Conservation (phyloP, 1,140 invertebrate species). For the Maniola jurtina region DNA sequence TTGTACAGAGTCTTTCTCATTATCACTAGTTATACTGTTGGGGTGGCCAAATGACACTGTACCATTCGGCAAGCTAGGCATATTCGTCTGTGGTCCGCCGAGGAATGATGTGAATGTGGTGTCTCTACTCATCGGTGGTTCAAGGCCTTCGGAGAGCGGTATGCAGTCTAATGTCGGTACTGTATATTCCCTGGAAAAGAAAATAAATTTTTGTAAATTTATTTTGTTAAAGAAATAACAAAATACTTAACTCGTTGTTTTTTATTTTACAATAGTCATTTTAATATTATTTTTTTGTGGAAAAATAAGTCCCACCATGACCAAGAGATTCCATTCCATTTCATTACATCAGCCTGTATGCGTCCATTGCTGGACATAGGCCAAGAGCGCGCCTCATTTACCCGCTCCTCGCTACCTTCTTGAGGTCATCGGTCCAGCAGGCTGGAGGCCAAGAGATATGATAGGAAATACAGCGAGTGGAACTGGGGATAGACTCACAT, state of each 20-base stretch:
- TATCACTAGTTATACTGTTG: constrained; percentile 31
- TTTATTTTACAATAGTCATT: too few species aligned
- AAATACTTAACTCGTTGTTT: too few species aligned
- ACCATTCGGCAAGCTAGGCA: constrained; percentile 52
- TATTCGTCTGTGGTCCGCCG: constrained; percentile 65
- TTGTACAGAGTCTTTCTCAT: constrained; percentile 30
- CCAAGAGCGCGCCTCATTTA: too few species aligned
- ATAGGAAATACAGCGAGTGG: background rate
- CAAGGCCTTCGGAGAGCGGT: constrained; percentile 68
- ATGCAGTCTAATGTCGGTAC: constrained; percentile 74
- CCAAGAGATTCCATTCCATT: too few species aligned
- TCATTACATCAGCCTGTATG: too few species aligned
- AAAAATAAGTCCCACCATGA: too few species aligned
- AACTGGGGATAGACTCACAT: constrained; percentile 60
- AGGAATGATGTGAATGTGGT: constrained; percentile 86
- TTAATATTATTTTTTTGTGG: too few species aligned
- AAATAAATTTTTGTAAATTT: background rate
- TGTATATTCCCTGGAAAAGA: constrained; percentile 65
- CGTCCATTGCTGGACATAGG: too few species aligned
- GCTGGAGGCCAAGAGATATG: too few species aligned
- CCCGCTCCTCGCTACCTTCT: too few species aligned
- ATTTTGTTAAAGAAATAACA: too few species aligned
- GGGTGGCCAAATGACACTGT: constrained; percentile 39
- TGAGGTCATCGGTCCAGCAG: background rate
- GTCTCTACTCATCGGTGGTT: constrained; percentile 81